Percentiles rank a stretch among this genome's conserved stretches.
Conservation (phyloP, 2,888 invertebrate genomes). For the Cosmorhoe ocellata region DNA sequence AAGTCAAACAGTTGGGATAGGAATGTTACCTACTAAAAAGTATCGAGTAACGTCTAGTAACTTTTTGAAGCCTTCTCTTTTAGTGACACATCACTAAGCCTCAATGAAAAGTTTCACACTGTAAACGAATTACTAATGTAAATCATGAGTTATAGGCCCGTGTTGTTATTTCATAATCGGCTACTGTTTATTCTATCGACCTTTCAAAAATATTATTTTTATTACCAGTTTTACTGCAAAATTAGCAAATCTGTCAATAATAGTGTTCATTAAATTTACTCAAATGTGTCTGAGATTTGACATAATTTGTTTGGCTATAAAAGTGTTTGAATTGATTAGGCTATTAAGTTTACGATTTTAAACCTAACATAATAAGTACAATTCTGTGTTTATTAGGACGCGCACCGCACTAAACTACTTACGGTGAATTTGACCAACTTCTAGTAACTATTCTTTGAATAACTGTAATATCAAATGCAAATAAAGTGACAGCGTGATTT, state of each 20-base stretch:
- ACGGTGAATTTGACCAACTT: too few species aligned
- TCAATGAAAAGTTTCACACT: neutral
- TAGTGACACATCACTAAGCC: neutral
- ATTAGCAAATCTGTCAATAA: slow-evolving; percentile 2
- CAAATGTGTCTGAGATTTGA: slow-evolving; percentile 8
- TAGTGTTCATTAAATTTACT: slow-evolving; percentile 20
- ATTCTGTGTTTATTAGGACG: too few species aligned
- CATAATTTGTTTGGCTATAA: slow-evolving; percentile 17
- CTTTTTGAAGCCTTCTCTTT: too few species aligned
- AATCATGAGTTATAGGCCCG: neutral
- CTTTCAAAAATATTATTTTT: slow-evolving; percentile 6
- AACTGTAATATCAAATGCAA: too few species aligned
- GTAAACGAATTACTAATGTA: neutral
- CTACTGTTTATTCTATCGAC: slow-evolving; percentile 9
- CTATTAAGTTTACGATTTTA: neutral
- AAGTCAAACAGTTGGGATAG: too few species aligned
- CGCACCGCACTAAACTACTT: too few species aligned
- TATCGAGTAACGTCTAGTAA: too few species aligned
- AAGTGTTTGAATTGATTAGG: slow-evolving; percentile 9
- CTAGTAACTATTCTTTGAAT: too few species aligned
- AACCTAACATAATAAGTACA: too few species aligned
- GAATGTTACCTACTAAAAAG: too few species aligned
- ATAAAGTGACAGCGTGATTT: too few species aligned
- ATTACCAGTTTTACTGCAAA: slow-evolving; percentile 17
- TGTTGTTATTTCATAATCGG: slow-evolving; percentile 9